Base-by-base conservation (phyloP, 2,797 vertebrate genomes). In the Podarcis siculus region DNA sequence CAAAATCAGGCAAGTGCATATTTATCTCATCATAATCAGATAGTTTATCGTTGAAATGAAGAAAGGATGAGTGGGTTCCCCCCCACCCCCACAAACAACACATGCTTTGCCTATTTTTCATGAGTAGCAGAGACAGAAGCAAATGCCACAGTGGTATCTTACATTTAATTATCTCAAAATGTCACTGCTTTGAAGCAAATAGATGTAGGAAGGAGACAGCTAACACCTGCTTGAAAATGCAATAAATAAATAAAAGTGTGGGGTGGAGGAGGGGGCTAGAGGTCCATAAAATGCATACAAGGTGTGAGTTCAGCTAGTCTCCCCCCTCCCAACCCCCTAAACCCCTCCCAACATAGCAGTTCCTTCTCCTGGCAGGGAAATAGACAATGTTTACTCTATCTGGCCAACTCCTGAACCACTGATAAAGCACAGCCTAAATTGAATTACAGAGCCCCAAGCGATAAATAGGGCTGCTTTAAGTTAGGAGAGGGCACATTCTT, bases 161-260 rank as follows among this genome's bases (percentile, higher is more conserved):
- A 87, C 86, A 71, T 82, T 86, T 86, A 86, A 82, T 89, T 76
- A 82, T 81, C 83, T 81, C 45, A 32, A 69, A 85, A 82, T 67
- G 58, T n/a, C 88, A 12, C 13, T 76, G 88, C 78, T 89, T 85
- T 85, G 83, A 92, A 80, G 82, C 37, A 73, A 73, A 75, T 35
- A 42, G 23, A 30, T 17, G 69, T 66, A 55, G 19, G 83, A 81
- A 80, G 42, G 84, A 87, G 49, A 10, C 0, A 85, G 85, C 72
- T 89, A 86, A 79, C 72, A 91, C 78, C 92, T 93, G 92, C 78
- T 89, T 86, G 87, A 92, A 89, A 37, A 81, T 93, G 71, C 37
- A 79, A 45, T 13, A 45, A n/a, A 32, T 30, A 72, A 32, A 32
- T 17, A 35, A 55, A 55, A 45, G 19, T 9, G 21, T 23, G 39